Evolutionary conservation across 2,113 vertebrate genomes (phyloP).

Genomic region (Calyptommatus sinebrachiatus): DNA sequence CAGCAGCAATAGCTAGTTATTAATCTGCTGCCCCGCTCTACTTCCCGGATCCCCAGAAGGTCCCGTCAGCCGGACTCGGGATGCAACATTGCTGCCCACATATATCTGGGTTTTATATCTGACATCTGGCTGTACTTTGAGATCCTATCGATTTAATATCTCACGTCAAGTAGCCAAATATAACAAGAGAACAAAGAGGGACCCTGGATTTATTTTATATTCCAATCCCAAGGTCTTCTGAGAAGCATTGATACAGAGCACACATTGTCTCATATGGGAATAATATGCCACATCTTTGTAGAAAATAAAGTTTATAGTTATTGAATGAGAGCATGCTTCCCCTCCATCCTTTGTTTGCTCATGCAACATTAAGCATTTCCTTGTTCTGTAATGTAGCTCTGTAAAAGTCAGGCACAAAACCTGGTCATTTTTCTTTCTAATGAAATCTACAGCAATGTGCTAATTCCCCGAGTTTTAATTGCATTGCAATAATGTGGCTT

Average conservation of each 20-base stretch:
- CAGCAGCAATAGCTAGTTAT: no score
- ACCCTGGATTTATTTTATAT: background rate
- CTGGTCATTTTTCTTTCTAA: slow-evolving; percentile 23
- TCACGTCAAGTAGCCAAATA: background rate
- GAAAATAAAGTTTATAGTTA: slow-evolving; percentile 23
- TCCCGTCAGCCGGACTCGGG: no score
- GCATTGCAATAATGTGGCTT: slow-evolving; percentile 9
- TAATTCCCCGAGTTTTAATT: slow-evolving; percentile 35
- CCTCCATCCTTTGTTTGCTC: background rate
- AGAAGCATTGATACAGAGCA: background rate
- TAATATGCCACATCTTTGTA: background rate
- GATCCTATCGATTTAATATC: background rate
- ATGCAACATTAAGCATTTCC: slow-evolving; percentile 16
- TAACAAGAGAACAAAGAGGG: background rate
- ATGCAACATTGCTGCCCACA: no score
- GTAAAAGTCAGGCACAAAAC: background rate
- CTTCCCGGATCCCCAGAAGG: no score
- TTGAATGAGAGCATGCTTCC: background rate
- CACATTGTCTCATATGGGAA: background rate
- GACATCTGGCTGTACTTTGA: background rate
- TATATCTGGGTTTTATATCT: background rate
- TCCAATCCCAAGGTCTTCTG: background rate
- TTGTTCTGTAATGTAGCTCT: background rate
- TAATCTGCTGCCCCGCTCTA: no score
- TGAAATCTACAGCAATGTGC: slow-evolving; percentile 26